Conservation (phyloP, 2,797 vertebrate species). For the Schizopygopsis pylzovi region DNA sequence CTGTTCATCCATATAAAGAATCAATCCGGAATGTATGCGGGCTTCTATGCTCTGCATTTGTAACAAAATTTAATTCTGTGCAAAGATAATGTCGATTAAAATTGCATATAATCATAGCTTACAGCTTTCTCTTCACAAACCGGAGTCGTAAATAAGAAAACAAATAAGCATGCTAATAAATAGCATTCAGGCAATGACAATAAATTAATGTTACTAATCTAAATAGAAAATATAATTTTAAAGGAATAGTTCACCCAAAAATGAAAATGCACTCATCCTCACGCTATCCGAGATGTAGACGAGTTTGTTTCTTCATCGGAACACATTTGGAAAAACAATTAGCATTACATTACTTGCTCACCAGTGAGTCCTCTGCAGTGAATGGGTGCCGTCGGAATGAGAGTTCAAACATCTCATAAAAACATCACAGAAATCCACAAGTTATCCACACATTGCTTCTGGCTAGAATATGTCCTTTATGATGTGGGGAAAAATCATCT, state of each 20-base stretch:
- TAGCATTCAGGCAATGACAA: neutral
- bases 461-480: neutral
- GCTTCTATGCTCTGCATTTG: neutral
- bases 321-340: neutral
- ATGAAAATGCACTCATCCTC: neutral
- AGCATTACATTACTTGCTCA: neutral
- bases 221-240: neutral
- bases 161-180: neutral
- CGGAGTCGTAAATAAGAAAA: neutral
- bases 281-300: neutral
- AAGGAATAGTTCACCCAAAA: neutral
- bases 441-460: neutral
- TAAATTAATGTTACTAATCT: neutral
- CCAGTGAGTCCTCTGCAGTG: neutral
- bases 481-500: neutral
- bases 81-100: slow-evolving; percentile 30
- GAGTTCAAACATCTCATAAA: neutral
- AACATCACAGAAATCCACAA: neutral
- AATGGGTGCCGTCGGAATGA: neutral
- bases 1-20: neutral
- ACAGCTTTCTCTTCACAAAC: neutral
- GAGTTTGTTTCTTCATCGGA: neutral
- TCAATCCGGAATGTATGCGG: neutral
- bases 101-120: neutral
- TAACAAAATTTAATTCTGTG: neutral